These are phyloP conservation scores for Drosophila mauritiana DNA, from an alignment of 1,140 invertebrate genomes.

Conservation along the genomic window DNA sequence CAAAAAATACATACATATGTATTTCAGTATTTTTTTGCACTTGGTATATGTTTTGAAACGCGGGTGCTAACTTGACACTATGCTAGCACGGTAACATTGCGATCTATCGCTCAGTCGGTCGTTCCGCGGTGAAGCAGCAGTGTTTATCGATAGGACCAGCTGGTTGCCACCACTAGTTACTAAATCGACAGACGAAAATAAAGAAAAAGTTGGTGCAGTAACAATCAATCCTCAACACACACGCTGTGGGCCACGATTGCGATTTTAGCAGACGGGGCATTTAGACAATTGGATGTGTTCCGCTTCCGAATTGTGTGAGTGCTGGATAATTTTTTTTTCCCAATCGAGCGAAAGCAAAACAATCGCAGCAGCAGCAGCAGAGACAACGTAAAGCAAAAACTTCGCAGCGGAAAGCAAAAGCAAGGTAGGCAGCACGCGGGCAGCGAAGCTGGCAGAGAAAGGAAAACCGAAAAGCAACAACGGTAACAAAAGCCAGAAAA, in stretches of 20 bases:
- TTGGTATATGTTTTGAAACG: too few species aligned
- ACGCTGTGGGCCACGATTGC: not conserved
- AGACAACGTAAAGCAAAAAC: conserved; percentile 8
- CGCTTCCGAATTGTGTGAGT: conserved; percentile 58
- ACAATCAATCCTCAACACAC: conserved; percentile 1
- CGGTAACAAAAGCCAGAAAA: conserved; percentile 52
- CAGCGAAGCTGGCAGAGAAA: conserved; percentile 55
- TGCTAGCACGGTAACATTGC: not conserved
- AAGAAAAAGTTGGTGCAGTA: conserved; percentile 8
- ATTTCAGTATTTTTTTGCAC: too few species aligned
- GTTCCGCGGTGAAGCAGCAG: not conserved
- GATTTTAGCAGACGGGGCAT: conserved; percentile 3
- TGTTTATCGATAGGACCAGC: not conserved
- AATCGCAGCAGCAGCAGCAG: conserved; percentile 16
- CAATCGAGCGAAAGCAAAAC: conserved; percentile 30
- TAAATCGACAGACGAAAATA: not conserved
- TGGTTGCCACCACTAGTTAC: not conserved
- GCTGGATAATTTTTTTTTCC: conserved; percentile 12
- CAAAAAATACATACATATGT: not conserved
- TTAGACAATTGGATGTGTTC: conserved; percentile 34
- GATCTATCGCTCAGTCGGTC: not conserved
- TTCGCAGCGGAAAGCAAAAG: conserved; percentile 21
- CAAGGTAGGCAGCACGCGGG: conserved; percentile 30
- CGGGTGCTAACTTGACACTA: too few species aligned
- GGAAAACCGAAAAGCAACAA: conserved; percentile 73